Evolutionary conservation across 2,113 vertebrate genomes (phyloP), one percentile per base, ranked within the genome.

Genomic region (Scortum barcoo): DNA sequence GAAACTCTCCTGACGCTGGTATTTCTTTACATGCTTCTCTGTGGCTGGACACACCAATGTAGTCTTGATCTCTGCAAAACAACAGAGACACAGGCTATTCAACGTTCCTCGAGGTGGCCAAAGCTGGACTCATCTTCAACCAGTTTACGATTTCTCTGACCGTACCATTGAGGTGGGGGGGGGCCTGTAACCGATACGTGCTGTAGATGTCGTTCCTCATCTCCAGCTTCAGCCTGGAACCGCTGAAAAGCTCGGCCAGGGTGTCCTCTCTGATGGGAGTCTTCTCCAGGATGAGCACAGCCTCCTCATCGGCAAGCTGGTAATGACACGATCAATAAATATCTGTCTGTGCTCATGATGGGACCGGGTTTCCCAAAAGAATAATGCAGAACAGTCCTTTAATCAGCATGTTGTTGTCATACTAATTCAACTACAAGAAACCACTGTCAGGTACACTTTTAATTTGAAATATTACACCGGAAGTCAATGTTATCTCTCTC

Each of bases 141-240:
- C 30, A 14, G 4, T 40, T 10, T 3, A 5, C 9, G 8, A 10
- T 24, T 17, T 30, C 16, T 17, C 14, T 50, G 11, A 16, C 2
- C 88, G 76, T 90, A 99, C 98, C 97, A 0, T 95, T 98, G 46
- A 99, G 95, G 36, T 96, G 95, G 0, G 93, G 91, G 0, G 97
- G 97, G 2, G 96, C 95, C 11, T 93, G 96, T 24, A 99, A 93
- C 40, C 93, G 91, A 79, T 97, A 99, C 0, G 96, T 97, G 94
- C 96, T 97, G 93, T 99, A 99, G 83, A 99, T 97, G 65, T 99
- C 97, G 7, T 99, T 99, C 65, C 30, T 94, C 93, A 98, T 95
- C 83, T 97, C 96, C 54, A 99, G 89, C 73, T 94, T 94, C 4
- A 97, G 91, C 0, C 83, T 94, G 0, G 95, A 95, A 12, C 84